phyloP scores from a whole-genome alignment of 2,888 invertebrate genomes.

The Lypha dubia region DNA sequence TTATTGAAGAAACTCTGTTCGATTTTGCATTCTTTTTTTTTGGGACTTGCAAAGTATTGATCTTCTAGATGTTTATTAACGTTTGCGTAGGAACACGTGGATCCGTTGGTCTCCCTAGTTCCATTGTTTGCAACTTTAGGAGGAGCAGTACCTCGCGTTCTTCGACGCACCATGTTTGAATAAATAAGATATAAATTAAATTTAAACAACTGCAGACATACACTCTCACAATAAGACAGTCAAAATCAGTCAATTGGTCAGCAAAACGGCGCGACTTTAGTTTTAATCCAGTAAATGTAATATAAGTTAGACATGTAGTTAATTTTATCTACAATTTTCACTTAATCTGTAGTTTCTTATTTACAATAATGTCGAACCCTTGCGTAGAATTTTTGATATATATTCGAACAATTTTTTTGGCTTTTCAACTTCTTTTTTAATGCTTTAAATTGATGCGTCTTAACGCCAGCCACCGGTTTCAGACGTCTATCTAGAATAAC shows the following conservation, averaged over 20 bases:
- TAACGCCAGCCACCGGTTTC: slow-evolving; percentile 40
- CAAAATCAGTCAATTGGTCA: slow-evolving; percentile 42
- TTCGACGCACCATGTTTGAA: slow-evolving; percentile 78
- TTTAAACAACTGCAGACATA: slow-evolving; percentile 26
- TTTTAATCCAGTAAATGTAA: slow-evolving; percentile 6
- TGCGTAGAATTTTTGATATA: slow-evolving; percentile 41
- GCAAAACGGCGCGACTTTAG: slow-evolving; percentile 21
- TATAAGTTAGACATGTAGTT: background rate
- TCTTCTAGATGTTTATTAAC: slow-evolving; percentile 80
- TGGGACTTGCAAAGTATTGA: slow-evolving; percentile 83
- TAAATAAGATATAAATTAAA: slow-evolving; percentile 8
- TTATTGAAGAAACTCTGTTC: slow-evolving; percentile 73
- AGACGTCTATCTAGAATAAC: slow-evolving; percentile 28
- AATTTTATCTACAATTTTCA: background rate
- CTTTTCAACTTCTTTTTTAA: slow-evolving; percentile 17
- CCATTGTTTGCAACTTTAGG: slow-evolving; percentile 62
- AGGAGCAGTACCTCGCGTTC: slow-evolving; percentile 76
- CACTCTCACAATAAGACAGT: slow-evolving; percentile 39
- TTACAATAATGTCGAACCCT: slow-evolving; percentile 36
- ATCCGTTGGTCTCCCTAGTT: slow-evolving; percentile 51
- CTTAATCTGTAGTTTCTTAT: background rate
- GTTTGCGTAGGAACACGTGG: slow-evolving; percentile 69
- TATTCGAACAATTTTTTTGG: slow-evolving; percentile 11
- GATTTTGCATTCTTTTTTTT: slow-evolving; percentile 83
- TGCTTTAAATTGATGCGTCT: background rate